Percentiles rank a stretch among this genome's conserved stretches.
Conservation (phyloP, 2,888 invertebrate genomes). For the Harpalus rufipes region DNA sequence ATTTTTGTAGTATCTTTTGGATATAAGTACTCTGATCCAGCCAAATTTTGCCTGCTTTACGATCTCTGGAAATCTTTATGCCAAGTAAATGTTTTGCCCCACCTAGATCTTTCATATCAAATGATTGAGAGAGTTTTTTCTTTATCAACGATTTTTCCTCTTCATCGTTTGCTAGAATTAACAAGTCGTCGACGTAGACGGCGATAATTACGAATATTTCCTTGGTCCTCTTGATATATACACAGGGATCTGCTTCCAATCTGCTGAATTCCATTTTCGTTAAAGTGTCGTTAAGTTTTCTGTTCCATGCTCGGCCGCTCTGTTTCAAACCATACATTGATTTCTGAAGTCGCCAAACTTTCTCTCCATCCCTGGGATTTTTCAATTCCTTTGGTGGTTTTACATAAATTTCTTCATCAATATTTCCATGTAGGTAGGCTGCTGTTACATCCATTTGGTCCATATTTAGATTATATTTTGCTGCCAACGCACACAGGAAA, state of each 20-base stretch:
- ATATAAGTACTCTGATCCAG: slow-evolving; percentile 63
- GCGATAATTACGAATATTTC: not conserved
- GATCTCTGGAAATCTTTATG: slow-evolving; percentile 61
- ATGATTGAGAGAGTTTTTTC: slow-evolving; percentile 20
- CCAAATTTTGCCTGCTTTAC: slow-evolving; percentile 40
- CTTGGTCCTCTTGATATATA: not conserved
- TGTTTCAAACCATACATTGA: slow-evolving; percentile 61
- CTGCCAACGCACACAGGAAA: slow-evolving; percentile 70
- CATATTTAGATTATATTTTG: slow-evolving; percentile 68
- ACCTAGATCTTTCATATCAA: slow-evolving; percentile 41
- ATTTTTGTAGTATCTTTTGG: slow-evolving; percentile 61
- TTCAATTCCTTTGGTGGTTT: not conserved
- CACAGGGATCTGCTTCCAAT: slow-evolving; percentile 47
- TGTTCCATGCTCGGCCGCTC: slow-evolving; percentile 55
- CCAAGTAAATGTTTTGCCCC: slow-evolving; percentile 16
- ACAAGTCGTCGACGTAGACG: not conserved
- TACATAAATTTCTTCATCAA: slow-evolving; percentile 24
- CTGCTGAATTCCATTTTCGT: slow-evolving; percentile 3
- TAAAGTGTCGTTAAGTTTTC: slow-evolving; percentile 1
- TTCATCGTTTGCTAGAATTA: not conserved
- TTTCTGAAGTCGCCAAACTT: slow-evolving; percentile 46
- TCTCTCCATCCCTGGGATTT: slow-evolving; percentile 1
- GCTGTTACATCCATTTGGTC: slow-evolving; percentile 70
- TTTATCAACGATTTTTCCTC: not conserved
- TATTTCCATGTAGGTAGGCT: slow-evolving; percentile 2